These are phyloP conservation scores for Odobenus rosmarus DNA, from an alignment of 2,113 vertebrate species.

Conservation along the genomic window DNA sequence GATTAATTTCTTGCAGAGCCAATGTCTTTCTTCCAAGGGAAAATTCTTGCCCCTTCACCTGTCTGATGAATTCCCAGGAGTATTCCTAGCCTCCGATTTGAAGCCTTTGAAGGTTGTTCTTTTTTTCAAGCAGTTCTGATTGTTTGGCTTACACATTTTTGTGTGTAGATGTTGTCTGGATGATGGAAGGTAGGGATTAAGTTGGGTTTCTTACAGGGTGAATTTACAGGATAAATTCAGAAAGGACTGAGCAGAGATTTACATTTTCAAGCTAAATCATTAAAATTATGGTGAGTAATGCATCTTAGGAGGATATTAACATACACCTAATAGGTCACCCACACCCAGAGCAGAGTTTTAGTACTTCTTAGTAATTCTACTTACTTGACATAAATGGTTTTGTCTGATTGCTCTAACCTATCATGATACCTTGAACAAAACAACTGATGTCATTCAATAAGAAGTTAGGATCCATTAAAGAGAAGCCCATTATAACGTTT, in stretches of 20 bases:
- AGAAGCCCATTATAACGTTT: conserved; percentile 60
- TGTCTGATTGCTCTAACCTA: conserved; percentile 63
- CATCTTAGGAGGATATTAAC: not conserved
- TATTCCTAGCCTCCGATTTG: not conserved
- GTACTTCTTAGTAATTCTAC: conserved; percentile 62
- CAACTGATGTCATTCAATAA: conserved; percentile 65
- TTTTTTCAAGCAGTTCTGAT: not conserved
- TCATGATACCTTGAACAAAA: conserved; percentile 61
- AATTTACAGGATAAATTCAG: conserved; percentile 4
- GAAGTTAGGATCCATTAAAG: conserved; percentile 59
- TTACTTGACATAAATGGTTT: conserved; percentile 65
- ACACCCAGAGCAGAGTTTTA: not conserved
- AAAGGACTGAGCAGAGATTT: not conserved
- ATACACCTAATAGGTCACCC: conserved; percentile 9
- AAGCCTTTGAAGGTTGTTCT: not conserved
- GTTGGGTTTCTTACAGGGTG: not conserved
- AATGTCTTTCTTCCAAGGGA: not conserved
- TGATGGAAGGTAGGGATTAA: not conserved
- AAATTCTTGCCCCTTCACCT: not conserved
- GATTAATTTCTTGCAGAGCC: not conserved
- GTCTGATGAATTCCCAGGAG: not conserved
- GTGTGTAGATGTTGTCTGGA: not conserved
- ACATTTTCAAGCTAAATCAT: conserved; percentile 34
- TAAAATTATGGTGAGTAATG: conserved; percentile 50
- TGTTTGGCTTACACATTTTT: not conserved